phyloP scores from a whole-genome alignment of 2,888 invertebrate species.

The Eupithecia exiguata region DNA sequence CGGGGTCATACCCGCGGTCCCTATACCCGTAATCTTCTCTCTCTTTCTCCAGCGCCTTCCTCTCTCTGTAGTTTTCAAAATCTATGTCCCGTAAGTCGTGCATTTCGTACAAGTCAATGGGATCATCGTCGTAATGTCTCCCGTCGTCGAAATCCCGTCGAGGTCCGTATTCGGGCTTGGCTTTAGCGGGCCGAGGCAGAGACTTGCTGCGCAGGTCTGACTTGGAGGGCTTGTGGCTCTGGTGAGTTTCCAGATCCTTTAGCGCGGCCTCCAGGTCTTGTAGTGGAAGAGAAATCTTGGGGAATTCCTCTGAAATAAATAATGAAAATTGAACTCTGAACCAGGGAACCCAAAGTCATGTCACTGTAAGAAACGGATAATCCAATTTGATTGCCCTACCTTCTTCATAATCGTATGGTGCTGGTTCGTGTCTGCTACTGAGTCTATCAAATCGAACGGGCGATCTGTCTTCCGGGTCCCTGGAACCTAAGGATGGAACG shows the following conservation, averaged over 20 bases:
- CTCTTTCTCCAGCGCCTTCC: constrained; percentile 65
- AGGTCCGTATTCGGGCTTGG: constrained; percentile 66
- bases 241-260: constrained; percentile 70
- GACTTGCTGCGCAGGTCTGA: constrained; percentile 70
- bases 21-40: constrained; percentile 61
- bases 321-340: neutral
- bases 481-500: constrained; percentile 48
- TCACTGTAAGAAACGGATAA: no score
- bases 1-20: constrained; percentile 74
- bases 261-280: constrained; percentile 77
- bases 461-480: constrained; percentile 49
- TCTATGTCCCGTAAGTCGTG: constrained; percentile 76
- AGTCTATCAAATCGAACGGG: constrained; percentile 36
- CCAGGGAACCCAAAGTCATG: neutral
- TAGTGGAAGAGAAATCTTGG: constrained; percentile 75
- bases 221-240: constrained; percentile 64
- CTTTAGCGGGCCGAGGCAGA: constrained; percentile 67
- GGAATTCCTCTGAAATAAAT: constrained; percentile 64
- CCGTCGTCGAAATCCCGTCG: constrained; percentile 64
- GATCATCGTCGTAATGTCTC: constrained; percentile 64
- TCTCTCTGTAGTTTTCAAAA: constrained; percentile 80
- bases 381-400: constrained; percentile 45
- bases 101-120: constrained; percentile 75
- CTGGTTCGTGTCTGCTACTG: constrained; percentile 48
- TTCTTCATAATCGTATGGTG: constrained; percentile 62